Percentiles rank a stretch among this genome's conserved stretches.
These are phyloP conservation scores for Cyclophora albipunctata DNA, from an alignment of 2,888 invertebrate genomes.

Conservation along the genomic window DNA sequence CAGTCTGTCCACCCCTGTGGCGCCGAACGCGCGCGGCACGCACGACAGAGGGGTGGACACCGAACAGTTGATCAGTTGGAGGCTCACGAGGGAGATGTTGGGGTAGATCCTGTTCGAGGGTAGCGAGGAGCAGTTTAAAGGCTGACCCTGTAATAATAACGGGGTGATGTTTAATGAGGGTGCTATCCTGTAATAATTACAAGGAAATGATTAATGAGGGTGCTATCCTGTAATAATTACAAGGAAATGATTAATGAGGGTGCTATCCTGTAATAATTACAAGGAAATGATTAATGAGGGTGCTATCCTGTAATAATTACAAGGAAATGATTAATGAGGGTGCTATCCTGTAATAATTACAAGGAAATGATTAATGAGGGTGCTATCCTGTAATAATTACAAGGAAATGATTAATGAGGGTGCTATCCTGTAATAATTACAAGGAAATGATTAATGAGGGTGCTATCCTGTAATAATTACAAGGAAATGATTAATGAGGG, in stretches of 20 bases:
- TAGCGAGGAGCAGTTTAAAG: slow-evolving; percentile 1
- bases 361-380: no score
- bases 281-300: no score
- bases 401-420: no score
- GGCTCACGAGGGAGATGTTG: slow-evolving; percentile 3
- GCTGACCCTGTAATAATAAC: background rate
- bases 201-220: no score
- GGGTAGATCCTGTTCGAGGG: slow-evolving; percentile 2
- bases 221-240: background rate
- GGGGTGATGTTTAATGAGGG: no score
- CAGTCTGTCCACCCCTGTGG: no score
- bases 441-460: no score
- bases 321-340: no score
- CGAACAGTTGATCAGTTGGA: slow-evolving; percentile 7
- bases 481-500: no score
- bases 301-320: background rate
- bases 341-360: background rate
- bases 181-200: background rate
- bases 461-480: background rate
- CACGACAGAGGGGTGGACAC: slow-evolving; percentile 1
- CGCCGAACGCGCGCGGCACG: background rate
- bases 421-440: background rate
- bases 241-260: no score
- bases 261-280: background rate
- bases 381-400: background rate